phyloP scores from a whole-genome alignment of 2,113 vertebrate genomes.

The Labeo rohita region DNA sequence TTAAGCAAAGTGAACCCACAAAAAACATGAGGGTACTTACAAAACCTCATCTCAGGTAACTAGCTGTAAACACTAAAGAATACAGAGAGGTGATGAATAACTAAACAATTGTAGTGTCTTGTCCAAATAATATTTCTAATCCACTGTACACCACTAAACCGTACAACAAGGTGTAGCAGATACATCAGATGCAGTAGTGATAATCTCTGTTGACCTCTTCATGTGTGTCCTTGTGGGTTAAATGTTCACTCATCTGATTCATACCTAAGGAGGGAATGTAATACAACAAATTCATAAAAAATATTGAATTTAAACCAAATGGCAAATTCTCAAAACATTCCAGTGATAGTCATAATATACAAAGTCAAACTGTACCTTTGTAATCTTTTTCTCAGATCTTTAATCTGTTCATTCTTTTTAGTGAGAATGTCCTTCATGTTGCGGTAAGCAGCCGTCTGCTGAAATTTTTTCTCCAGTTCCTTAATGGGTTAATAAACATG shows the following conservation, averaged over 20 bases:
- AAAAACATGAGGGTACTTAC: neutral
- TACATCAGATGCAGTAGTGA: neutral
- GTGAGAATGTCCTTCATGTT: slow-evolving; percentile 97
- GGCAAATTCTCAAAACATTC: neutral
- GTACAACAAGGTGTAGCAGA: neutral
- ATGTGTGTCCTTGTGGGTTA: slow-evolving; percentile 12
- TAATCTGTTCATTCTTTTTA: slow-evolving; percentile 96
- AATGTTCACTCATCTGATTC: slow-evolving; percentile 76
- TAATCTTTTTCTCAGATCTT: slow-evolving; percentile 87
- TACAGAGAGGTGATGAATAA: neutral
- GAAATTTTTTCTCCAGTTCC: slow-evolving; percentile 97
- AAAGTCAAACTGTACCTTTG: slow-evolving; percentile 76
- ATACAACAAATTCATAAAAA: neutral
- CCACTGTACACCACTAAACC: neutral
- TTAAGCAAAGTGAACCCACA: slow-evolving; percentile 57
- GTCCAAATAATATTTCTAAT: neutral
- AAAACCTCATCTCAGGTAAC: slow-evolving; percentile 56
- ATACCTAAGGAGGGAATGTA: slow-evolving; percentile 68
- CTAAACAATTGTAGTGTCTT: neutral
- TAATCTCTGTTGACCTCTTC: neutral
- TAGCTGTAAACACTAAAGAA: neutral
- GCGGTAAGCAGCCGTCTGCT: slow-evolving; percentile 93
- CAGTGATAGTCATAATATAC: neutral
- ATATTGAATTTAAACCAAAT: neutral
- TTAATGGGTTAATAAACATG: slow-evolving; percentile 58